Percentiles rank a stretch among this genome's conserved stretches.
These are phyloP conservation scores for Epizoanthus scotinus DNA, from an alignment of 92 coral and sea anemone genomes.

Conservation along the genomic window DNA sequence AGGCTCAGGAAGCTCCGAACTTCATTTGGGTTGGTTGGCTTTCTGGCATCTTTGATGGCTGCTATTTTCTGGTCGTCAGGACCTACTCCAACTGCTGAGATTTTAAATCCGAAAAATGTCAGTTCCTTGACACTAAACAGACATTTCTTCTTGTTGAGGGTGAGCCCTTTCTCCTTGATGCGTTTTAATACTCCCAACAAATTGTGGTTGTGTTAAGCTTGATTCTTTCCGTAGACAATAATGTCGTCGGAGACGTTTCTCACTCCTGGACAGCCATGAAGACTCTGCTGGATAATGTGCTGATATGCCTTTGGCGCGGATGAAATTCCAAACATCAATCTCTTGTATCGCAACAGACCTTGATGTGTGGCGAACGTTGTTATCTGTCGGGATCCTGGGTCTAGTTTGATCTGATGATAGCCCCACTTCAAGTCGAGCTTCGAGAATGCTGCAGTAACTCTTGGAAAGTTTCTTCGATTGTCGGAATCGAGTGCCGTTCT, in stretches of 20 bases:
- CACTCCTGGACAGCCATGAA: not conserved
- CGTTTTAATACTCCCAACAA: not conserved
- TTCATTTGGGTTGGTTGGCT: conserved; percentile 12
- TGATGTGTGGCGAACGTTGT: conserved; percentile 25
- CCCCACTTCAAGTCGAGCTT: conserved; percentile 20
- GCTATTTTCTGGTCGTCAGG: conserved; percentile 6
- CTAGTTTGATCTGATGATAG: conserved; percentile 8
- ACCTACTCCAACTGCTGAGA: conserved; percentile 43
- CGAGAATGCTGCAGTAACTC: conserved; percentile 12
- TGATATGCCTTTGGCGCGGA: conserved; percentile 11
- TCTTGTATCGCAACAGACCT: conserved; percentile 17
- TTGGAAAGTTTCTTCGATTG: conserved; percentile 18
- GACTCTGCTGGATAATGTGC: conserved; percentile 12
- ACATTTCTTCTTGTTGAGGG: conserved; percentile 30
- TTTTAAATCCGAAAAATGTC: conserved; percentile 42
- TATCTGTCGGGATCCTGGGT: conserved; percentile 21
- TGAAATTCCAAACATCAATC: not conserved
- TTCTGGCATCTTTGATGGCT: conserved; percentile 3
- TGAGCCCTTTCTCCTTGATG: conserved; percentile 31
- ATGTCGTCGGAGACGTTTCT: not conserved
- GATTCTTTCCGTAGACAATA: not conserved
- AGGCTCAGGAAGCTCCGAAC: conserved; percentile 47
- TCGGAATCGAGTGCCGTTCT: conserved; percentile 11
- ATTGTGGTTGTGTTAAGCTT: not conserved
- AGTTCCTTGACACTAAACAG: conserved; percentile 29